Evolutionary conservation across 2,113 vertebrate species (phyloP), one percentile per base, ranked within the genome.

Genomic region (Taurulus bubalis): DNA sequence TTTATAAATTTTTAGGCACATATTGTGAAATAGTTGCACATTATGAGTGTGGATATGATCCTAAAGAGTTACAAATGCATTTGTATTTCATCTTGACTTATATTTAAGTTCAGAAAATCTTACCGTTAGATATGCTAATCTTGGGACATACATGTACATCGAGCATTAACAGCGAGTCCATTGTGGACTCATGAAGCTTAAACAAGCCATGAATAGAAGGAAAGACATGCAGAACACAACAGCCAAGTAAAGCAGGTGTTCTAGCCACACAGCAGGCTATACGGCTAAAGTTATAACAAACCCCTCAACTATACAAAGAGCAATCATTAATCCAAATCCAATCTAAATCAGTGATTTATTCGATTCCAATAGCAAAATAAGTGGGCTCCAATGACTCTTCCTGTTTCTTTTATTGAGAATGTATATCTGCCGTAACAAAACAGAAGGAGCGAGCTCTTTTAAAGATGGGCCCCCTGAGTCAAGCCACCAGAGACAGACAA

Each of bases 351-450:
- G 40, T 64, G 30, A 88, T 80, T 7, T 2, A 75, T 71, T 58
- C 0, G 1, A 65, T 67, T 49, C n/a, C n/a, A 22, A 51, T 20
- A 24, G 12, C 34, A 69, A 59, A 62, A 56, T 38, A 47, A 75
- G 14, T 47, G 2, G 3, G 9, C 56, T 53, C 14, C 51, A 32
- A 30, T 75, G 71, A 71, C 68, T 68, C 49, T 45, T 70, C 18
- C 20, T 34, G 26, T 63, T 75, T 30, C 32, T 71, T 77, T 63
- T 20, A 40, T 26, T 20, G 9, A 45, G 58, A 26, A 79, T 74
- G 67, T 73, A 55, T 38, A 79, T 45, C 32, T 82, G 75, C 79
- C 77, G 72, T 65, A 85, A 75, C 20, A 66, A 79, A 85, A 88
- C 42, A 82, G 34, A 67, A n/a, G 45, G 6, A 55, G 40, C 8